Base-by-base conservation (phyloP, 2,888 invertebrate genomes). In the Chrysopilus asiliformis region DNA sequence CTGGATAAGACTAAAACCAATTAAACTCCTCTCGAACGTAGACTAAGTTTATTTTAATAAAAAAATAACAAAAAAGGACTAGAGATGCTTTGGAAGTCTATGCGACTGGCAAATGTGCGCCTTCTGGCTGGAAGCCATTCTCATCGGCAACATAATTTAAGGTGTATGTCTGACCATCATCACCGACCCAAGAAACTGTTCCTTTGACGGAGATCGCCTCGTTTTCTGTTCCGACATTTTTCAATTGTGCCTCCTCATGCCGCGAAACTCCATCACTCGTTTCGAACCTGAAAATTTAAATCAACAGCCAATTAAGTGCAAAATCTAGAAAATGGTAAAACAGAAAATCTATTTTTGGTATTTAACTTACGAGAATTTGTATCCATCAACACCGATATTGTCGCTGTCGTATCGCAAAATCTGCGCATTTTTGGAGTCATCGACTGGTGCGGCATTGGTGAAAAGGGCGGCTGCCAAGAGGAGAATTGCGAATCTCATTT, bases 231-330 rank as follows among this genome's bases (percentile, higher is more conserved):
- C 76, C 73, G 26, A 68, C 67, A 53, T 77, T 72, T 48, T 65
- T 58, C 36, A 77, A 55, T 39, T 66, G 64, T 3, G 70, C 77
- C 50, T 72, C 66, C 51, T 78, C 77, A 47, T 70, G 63, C 10
- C 71, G 67, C 4, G 70, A 65, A 13, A 70, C 68, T 18, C 76
- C 75, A 46, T 76, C 74, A 47, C 74, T 76, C 9, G 76, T 74
- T 50, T 75, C 74, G 47, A 69, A 74, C 16, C 76, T 76, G n/a
- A n/a, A n/a, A n/a, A n/a, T n/a, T n/a, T n/a, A n/a, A n/a, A n/a
- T n/a, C n/a, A n/a, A n/a, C n/a, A n/a, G n/a, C n/a, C n/a, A n/a
- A n/a, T n/a, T n/a, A n/a, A n/a, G n/a, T n/a, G 50, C 12, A 49
- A 47, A 39, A 27, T 6, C 13, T 6, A 27, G n/a, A n/a, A n/a